Evolutionary conservation across 92 coral and sea anemone genomes (phyloP).

Genomic region (Isaurus tuberculatus): DNA sequence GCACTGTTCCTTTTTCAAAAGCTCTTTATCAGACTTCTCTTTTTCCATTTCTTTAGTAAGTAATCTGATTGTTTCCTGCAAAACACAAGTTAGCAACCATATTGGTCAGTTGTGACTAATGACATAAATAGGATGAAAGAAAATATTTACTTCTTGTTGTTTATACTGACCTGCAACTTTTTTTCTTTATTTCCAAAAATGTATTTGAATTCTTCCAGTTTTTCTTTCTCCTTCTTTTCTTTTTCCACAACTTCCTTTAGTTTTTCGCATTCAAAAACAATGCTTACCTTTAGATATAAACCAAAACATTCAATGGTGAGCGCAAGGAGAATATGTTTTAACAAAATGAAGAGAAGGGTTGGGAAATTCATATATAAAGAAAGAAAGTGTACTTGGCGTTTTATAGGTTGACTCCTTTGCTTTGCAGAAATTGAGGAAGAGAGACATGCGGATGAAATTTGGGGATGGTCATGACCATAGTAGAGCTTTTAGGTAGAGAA

Average conservation of each 20-base stretch:
- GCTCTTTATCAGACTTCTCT: neutral
- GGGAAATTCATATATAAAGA: neutral
- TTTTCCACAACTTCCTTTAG: slow-evolving; percentile 11
- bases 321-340: neutral
- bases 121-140: no score
- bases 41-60: slow-evolving; percentile 28
- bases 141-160: no score
- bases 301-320: neutral
- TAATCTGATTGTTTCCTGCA: neutral
- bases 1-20: slow-evolving; percentile 1
- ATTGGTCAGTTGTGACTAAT: no score
- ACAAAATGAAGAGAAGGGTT: neutral
- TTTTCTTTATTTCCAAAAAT: slow-evolving; percentile 10
- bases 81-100: slow-evolving; percentile 1
- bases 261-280: slow-evolving; percentile 7
- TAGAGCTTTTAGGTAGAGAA: no score
- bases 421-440: no score
- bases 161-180: slow-evolving; percentile 24
- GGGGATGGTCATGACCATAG: no score
- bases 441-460: no score
- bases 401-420: no score
- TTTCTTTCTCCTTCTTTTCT: neutral
- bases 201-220: neutral
- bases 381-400: no score
- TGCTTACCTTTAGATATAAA: neutral